Evolutionary conservation across 2,888 invertebrate genomes (phyloP), one percentile per base, ranked within the genome.

Genomic region (Luperina nickerlii): DNA sequence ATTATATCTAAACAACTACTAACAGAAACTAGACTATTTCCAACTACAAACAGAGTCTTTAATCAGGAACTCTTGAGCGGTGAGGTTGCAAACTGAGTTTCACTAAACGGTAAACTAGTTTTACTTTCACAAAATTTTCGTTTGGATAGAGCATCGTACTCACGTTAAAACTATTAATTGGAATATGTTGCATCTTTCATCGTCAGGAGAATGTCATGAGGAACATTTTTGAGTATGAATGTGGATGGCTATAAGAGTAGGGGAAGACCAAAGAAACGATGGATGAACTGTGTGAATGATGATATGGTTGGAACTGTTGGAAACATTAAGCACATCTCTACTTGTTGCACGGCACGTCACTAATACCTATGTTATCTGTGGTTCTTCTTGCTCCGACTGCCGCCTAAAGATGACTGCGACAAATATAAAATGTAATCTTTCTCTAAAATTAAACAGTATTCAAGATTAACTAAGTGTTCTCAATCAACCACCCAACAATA

Each of bases 21-120:
- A 32, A 20, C 2, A 54, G 45, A 18, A 63, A 45, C 38, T 24
- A 27, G 6, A 48, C 24, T 18, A 48, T 38, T 83, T 63, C 6
- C 7, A 63, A 76, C 54, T 48, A 45, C 51, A 51, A 81, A 79
- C 67, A 38, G 13, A 75, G 83, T 68, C 62, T 80, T 76, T 83
- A 76, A 82, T 82, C 80, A 82, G 62, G 15, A 82, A 68, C 80
- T 76, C 68, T 62, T 76, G 7, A 62, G 38, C 38, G 27, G 67
- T 42, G 42, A 75, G n/a, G 54, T 76, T 82, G n/a, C 45, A 76
- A 82, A 67, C 27, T 62, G 13, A 76, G 69, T 83, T 20, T 4
- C 7, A 69, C 38, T 76, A 32, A 76, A 80, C 51, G 20, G 32
- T 67, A 27, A 82, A 51, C 77, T 51, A 69, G 68, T 76, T 82